Conservation (phyloP, 2,888 invertebrate species). For the Amblyteles armatorius region DNA sequence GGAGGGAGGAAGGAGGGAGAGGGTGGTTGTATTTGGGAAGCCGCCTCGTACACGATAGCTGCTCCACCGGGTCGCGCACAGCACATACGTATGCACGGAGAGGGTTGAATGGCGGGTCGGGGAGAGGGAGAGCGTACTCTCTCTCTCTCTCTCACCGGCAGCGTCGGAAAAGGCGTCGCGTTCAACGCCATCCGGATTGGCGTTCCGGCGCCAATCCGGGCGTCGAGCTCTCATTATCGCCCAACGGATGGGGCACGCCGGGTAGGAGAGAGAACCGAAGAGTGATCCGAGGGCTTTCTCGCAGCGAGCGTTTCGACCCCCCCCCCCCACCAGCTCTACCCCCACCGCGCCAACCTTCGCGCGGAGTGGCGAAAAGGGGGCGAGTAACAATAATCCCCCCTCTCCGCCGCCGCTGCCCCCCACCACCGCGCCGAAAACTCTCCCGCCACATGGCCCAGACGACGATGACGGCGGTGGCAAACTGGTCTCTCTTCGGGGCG, state of each 20-base stretch:
- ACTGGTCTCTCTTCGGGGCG: slow-evolving; percentile 54
- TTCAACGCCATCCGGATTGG: slow-evolving; percentile 84
- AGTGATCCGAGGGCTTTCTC: slow-evolving; percentile 28
- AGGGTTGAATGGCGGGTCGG: slow-evolving; percentile 45
- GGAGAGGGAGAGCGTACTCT: slow-evolving; percentile 67
- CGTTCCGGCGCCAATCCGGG: slow-evolving; percentile 84
- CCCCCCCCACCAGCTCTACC: slow-evolving; percentile 17
- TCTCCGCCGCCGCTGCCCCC: slow-evolving; percentile 15
- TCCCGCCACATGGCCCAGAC: slow-evolving; percentile 34
- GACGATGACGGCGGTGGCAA: slow-evolving; percentile 59
- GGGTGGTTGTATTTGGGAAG: background rate
- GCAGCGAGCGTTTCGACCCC: slow-evolving; percentile 8
- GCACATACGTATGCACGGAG: slow-evolving; percentile 24
- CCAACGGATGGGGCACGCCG: slow-evolving; percentile 77
- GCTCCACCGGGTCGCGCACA: background rate
- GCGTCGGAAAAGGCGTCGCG: slow-evolving; percentile 86
- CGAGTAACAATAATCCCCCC: background rate
- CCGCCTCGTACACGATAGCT: background rate
- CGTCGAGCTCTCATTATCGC: slow-evolving; percentile 83
- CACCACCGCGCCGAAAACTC: slow-evolving; percentile 18
- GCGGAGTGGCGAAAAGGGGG: slow-evolving; percentile 6
- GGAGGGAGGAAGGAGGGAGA: slow-evolving; percentile 32
- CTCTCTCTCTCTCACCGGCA: slow-evolving; percentile 45
- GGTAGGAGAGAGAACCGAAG: slow-evolving; percentile 77
- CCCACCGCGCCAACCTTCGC: slow-evolving; percentile 23